A percentile compares a stretch with the other conserved stretches of the same genome.
These are phyloP conservation scores for Barnardius zonarius DNA, from an alignment of 2,113 vertebrate species.

Conservation along the genomic window DNA sequence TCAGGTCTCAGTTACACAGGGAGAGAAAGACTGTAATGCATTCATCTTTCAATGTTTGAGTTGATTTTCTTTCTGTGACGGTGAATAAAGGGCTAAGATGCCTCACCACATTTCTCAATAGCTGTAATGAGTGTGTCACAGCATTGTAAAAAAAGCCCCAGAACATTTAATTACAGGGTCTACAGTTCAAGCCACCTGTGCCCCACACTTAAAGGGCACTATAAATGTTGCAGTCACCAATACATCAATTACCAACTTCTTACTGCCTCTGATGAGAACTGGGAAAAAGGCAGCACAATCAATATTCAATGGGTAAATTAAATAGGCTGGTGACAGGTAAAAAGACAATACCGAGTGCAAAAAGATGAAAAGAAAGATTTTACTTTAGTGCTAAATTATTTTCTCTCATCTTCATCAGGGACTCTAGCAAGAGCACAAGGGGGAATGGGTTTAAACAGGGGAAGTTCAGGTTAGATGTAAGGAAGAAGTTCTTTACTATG, in stretches of 20 bases:
- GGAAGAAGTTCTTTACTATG: not conserved
- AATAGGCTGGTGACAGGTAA: not conserved
- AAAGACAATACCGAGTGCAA: not conserved
- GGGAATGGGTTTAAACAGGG: not conserved
- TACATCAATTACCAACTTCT: not conserved
- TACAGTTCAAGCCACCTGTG: not conserved
- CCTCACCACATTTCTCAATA: not conserved
- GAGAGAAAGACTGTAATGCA: not conserved
- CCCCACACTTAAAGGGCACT: not conserved
- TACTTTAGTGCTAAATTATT: not conserved
- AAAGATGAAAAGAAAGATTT: not conserved
- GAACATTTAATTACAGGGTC: not conserved
- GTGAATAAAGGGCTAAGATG: not conserved
- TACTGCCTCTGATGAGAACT: not conserved
- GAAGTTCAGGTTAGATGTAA: not conserved
- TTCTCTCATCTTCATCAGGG: not conserved
- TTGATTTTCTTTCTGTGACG: not conserved
- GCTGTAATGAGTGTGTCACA: not conserved
- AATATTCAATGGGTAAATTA: not conserved
- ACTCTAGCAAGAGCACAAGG: not conserved
- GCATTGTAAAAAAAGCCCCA: not conserved
- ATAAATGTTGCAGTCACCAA: not conserved
- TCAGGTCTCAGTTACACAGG: not conserved
- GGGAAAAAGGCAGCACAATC: not conserved
- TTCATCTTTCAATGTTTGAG: not conserved